These are phyloP conservation scores for Halesus radiatus DNA, from an alignment of 1,140 invertebrate species.

Conservation along the genomic window DNA sequence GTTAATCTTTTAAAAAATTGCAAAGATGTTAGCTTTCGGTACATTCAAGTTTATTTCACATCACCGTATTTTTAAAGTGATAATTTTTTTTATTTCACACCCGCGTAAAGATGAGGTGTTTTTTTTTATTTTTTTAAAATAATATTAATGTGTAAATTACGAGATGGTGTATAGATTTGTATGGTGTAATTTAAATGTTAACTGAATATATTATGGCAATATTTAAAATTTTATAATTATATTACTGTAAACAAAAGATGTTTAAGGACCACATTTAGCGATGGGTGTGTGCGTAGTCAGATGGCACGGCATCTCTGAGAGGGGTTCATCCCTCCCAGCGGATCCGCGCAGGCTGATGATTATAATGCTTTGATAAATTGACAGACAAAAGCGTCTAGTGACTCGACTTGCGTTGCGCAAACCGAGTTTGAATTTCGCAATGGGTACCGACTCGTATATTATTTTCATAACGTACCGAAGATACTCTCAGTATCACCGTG, in stretches of 20 bases:
- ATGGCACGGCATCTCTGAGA: too few species aligned
- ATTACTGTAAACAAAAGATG: conserved; percentile 10
- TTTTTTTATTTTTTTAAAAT: background rate
- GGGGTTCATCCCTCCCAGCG: too few species aligned
- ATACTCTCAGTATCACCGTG: background rate
- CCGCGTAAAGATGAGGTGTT: background rate
- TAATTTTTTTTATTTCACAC: background rate
- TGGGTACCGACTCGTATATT: background rate
- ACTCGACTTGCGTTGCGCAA: background rate
- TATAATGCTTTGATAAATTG: background rate
- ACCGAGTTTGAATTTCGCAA: background rate
- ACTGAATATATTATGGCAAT: conserved; percentile 16
- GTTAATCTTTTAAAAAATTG: background rate
- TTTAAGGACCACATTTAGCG: conserved; percentile 7
- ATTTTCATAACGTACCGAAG: background rate
- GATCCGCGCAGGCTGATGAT: too few species aligned
- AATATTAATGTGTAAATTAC: too few species aligned
- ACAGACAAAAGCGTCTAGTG: background rate
- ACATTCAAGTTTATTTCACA: background rate
- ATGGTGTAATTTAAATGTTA: conserved; percentile 5
- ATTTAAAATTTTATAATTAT: conserved; percentile 13
- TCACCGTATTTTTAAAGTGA: background rate
- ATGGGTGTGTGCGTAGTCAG: background rate
- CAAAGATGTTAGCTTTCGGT: background rate
- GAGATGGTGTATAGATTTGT: conserved; percentile 11